Evolutionary conservation across 2,888 invertebrate genomes (phyloP).

Genomic region (Hecatera dysodea): DNA sequence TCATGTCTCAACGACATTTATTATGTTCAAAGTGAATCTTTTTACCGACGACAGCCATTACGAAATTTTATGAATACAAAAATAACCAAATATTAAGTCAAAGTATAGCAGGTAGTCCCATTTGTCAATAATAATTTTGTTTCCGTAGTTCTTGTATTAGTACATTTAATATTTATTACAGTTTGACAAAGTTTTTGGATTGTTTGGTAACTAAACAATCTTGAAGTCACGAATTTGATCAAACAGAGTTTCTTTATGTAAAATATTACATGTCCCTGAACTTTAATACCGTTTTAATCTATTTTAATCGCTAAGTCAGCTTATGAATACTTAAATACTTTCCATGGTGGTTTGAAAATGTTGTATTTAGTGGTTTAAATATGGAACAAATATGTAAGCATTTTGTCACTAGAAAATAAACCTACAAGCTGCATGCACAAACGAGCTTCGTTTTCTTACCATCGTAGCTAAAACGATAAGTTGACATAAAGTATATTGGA

Average conservation of each 20-base stretch:
- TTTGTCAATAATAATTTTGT: constrained; percentile 32
- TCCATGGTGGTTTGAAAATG: background rate
- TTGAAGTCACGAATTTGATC: constrained; percentile 21
- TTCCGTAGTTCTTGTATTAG: constrained; percentile 22
- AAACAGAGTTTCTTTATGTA: background rate
- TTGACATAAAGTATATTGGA: constrained; percentile 32
- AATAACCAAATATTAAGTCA: constrained; percentile 34
- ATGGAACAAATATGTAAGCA: background rate
- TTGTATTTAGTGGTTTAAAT: background rate
- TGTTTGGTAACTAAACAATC: constrained; percentile 14
- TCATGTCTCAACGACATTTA: constrained; percentile 42
- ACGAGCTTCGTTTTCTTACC: constrained; percentile 1
- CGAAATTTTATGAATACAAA: constrained; percentile 43
- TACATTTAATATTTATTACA: constrained; percentile 42
- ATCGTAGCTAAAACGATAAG: constrained; percentile 23
- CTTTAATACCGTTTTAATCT: background rate
- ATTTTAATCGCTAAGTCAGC: constrained; percentile 5
- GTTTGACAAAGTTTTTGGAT: constrained; percentile 29
- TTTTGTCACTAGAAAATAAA: background rate
- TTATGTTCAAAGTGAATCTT: constrained; percentile 49
- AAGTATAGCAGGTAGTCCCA: constrained; percentile 20
- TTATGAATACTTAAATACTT: constrained; percentile 12
- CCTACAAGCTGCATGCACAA: constrained; percentile 1
- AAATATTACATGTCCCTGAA: constrained; percentile 18
- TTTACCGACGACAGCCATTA: constrained; percentile 32